Percentiles rank a stretch among this genome's conserved stretches.
These are phyloP conservation scores for Dermolepida albohirtum DNA, from an alignment of 2,888 invertebrate species.

Conservation along the genomic window DNA sequence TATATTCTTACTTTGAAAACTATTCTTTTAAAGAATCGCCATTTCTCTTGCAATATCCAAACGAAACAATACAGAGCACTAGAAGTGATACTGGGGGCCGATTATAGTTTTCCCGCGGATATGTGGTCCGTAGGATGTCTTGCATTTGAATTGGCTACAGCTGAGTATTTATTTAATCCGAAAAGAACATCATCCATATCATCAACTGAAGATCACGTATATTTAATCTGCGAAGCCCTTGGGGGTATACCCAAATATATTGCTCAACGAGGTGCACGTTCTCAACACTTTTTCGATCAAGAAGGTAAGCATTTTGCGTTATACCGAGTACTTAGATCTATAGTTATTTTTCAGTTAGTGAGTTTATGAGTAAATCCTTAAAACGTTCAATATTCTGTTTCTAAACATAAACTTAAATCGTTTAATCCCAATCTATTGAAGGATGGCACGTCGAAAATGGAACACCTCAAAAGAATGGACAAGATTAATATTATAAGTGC, in stretches of 20 bases:
- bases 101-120: constrained; percentile 83
- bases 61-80: constrained; percentile 85
- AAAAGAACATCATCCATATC: constrained; percentile 77
- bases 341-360: too few species aligned
- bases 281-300: constrained; percentile 78
- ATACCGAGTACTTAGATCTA: too few species aligned
- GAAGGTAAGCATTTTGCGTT: constrained; percentile 66
- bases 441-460: too few species aligned
- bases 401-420: too few species aligned
- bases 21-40: constrained; percentile 69
- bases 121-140: constrained; percentile 90
- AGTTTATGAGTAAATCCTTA: too few species aligned
- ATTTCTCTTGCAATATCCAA: constrained; percentile 77
- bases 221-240: constrained; percentile 85
- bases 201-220: constrained; percentile 86
- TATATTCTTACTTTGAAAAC: too few species aligned
- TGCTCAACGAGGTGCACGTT: constrained; percentile 79
- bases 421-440: too few species aligned
- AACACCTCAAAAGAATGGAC: too few species aligned
- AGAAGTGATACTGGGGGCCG: constrained; percentile 82
- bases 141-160: constrained; percentile 89
- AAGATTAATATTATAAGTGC: too few species aligned
- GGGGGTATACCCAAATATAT: constrained; percentile 82
- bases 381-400: too few species aligned
- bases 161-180: constrained; percentile 88